Conservation (phyloP, 2,797 vertebrate genomes). For the Acrocephalus scirpaceus region DNA sequence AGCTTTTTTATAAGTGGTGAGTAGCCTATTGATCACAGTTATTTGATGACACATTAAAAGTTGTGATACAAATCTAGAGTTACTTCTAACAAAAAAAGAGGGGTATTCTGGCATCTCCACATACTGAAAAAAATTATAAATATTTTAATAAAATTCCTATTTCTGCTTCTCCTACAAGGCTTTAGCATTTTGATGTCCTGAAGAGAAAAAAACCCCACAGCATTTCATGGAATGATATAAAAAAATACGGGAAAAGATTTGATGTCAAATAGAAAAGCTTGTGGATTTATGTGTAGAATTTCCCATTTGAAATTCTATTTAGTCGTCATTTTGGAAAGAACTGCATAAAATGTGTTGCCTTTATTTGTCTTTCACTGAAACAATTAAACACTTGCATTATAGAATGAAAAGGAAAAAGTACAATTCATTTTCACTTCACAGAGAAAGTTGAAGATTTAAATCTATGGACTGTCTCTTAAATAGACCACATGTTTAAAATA, state of each 20-base stretch:
- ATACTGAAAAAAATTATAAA: not conserved
- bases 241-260: constrained; percentile 3
- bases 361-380: not conserved
- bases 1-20: not conserved
- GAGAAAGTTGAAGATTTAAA: constrained; percentile 34
- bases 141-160: not conserved
- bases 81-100: not conserved
- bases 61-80: not conserved
- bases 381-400: constrained; percentile 12
- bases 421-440: not conserved
- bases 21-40: not conserved
- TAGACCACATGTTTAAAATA: constrained; percentile 28
- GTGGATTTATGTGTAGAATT: constrained; percentile 34
- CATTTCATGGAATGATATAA: not conserved
- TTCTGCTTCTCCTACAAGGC: not conserved
- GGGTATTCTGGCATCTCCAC: not conserved
- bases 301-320: constrained; percentile 12
- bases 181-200: not conserved
- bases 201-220: not conserved
- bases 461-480: constrained; percentile 5
- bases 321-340: not conserved
- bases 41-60: not conserved
- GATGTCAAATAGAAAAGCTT: not conserved
- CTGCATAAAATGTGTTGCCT: not conserved
- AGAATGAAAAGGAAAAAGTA: constrained; percentile 7